Conservation (phyloP, 2,113 vertebrate species). For the Scytalopus superciliaris region DNA sequence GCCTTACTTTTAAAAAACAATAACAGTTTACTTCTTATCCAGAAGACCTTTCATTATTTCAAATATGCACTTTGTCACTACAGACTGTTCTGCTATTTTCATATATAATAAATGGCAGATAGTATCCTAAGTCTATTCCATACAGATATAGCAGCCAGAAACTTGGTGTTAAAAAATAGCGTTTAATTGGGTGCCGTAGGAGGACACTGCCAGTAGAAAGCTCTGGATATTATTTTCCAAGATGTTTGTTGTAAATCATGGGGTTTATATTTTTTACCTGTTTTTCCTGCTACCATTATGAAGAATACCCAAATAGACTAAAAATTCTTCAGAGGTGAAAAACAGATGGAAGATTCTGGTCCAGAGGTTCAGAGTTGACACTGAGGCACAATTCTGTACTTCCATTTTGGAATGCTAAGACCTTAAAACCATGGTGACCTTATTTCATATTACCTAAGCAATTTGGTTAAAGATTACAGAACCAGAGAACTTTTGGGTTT, state of each 20-base stretch:
- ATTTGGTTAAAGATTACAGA: slow-evolving; percentile 9
- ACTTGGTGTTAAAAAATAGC: neutral
- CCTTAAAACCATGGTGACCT: neutral
- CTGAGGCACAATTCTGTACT: neutral
- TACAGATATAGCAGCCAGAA: neutral
- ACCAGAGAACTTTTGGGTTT: neutral
- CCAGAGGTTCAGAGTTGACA: neutral
- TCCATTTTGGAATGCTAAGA: neutral
- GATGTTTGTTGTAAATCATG: neutral
- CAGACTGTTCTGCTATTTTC: neutral
- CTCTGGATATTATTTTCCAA: neutral
- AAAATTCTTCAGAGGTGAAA: neutral
- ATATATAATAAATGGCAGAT: neutral
- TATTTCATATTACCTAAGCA: neutral
- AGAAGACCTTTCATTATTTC: neutral
- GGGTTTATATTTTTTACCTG: neutral
- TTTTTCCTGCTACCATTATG: neutral
- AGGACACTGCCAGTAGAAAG: neutral
- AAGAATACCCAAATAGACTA: neutral
- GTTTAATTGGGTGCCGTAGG: neutral
- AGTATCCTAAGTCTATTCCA: neutral
- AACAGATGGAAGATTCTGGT: neutral
- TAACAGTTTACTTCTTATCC: neutral
- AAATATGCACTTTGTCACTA: neutral
- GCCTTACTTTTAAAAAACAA: neutral